These are phyloP conservation scores for Troglohyphantes excavatus DNA, from an alignment of 2,888 invertebrate species.

Conservation along the genomic window DNA sequence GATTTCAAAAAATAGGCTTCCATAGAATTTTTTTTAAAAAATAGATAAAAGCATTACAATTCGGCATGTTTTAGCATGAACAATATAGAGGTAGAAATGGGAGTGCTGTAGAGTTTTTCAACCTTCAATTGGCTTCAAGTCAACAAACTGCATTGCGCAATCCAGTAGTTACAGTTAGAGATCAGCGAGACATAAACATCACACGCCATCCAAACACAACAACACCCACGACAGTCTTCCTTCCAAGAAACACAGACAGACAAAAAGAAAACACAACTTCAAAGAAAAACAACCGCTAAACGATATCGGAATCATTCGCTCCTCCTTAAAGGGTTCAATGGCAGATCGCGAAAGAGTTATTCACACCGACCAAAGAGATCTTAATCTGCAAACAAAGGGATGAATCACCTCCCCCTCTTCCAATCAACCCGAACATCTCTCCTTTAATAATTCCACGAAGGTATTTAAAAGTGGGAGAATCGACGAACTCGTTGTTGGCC, in stretches of 20 bases:
- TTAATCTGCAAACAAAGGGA: constrained; percentile 46
- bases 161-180: too few relatives aligned
- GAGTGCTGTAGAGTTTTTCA: too few relatives aligned
- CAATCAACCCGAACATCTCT: constrained; percentile 45
- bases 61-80: too few relatives aligned
- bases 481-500: too few relatives aligned
- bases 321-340: background rate
- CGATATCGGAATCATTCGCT: background rate
- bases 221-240: background rate
- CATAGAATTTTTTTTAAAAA: too few relatives aligned
- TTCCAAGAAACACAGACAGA: background rate
- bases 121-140: too few relatives aligned
- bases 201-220: background rate
- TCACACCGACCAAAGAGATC: background rate
- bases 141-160: too few relatives aligned
- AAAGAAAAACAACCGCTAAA: background rate
- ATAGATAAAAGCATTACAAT: too few relatives aligned
- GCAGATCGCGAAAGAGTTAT: background rate
- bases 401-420: constrained; percentile 37
- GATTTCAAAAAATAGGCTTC: too few relatives aligned
- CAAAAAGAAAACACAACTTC: background rate
- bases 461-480: too few relatives aligned
- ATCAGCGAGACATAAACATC: too few relatives aligned
- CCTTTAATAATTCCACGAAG: background rate
- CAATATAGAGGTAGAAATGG: too few relatives aligned